Conservation (phyloP, 53 echinoderm and acorn worm species). For the Henricia sp. region DNA sequence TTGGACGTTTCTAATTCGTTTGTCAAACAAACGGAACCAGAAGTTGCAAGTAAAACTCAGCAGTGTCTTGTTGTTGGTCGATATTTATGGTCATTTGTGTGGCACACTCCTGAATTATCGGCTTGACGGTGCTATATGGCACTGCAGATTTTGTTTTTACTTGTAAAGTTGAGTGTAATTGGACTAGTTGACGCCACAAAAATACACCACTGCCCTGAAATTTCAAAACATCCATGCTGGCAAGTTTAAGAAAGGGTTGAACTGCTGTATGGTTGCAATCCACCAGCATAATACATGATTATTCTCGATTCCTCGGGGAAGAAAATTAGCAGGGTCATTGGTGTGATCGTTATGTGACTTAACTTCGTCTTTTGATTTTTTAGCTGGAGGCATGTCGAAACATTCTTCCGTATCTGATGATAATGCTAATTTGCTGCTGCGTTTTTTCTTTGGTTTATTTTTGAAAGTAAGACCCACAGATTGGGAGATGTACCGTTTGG, state of each 20-base stretch:
- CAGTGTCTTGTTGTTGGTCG: not conserved
- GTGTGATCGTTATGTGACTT: no score
- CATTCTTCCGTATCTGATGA: no score
- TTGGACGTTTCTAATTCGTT: not conserved
- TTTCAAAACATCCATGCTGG: not conserved
- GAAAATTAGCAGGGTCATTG: no score
- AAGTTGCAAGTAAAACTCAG: not conserved
- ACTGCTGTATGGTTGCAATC: not conserved
- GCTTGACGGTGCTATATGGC: not conserved
- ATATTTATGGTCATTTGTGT: not conserved
- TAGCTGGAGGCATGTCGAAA: no score
- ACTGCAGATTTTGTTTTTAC: not conserved
- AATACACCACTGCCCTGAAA: not conserved
- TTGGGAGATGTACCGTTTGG: not conserved
- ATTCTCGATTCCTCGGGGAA: not conserved
- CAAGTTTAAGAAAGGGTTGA: not conserved
- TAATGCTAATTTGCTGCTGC: no score
- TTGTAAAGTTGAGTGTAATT: not conserved
- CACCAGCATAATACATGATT: not conserved
- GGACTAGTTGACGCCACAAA: not conserved
- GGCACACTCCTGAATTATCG: not conserved
- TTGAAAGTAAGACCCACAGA: not conserved
- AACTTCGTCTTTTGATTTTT: no score
- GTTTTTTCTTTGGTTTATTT: not conserved
- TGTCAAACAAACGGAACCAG: not conserved